Evolutionary conservation across 2,113 vertebrate species (phyloP).

Genomic region (Xenopus laevis): DNA sequence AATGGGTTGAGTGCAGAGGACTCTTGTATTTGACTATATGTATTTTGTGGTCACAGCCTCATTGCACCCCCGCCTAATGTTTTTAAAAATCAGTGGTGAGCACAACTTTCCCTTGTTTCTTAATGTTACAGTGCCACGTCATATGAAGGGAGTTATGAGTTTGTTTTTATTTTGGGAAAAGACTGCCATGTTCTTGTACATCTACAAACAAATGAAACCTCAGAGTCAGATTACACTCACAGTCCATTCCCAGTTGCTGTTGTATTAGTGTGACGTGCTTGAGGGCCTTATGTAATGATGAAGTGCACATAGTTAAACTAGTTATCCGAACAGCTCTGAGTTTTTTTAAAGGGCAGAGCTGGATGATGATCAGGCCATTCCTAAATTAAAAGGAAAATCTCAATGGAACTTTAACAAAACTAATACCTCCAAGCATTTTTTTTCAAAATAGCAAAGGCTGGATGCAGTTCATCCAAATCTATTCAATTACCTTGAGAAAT

Average conservation of each 20-base stretch:
- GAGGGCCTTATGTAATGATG: conserved; percentile 26
- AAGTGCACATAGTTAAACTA: conserved; percentile 27
- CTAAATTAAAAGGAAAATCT: background rate
- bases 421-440: background rate
- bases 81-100: no score
- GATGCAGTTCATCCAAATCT: conserved; percentile 24
- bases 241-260: background rate
- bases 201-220: background rate
- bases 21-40: no score
- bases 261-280: conserved; percentile 8
- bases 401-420: background rate
- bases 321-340: conserved; percentile 15
- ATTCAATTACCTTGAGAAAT: conserved; percentile 25
- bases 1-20: no score
- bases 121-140: no score
- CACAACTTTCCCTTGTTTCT: no score
- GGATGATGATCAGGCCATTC: background rate
- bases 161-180: no score
- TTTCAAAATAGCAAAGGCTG: background rate
- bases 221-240: background rate
- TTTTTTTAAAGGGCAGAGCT: conserved; percentile 11
- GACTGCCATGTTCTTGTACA: background rate
- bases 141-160: no score
- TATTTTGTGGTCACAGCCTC: no score
- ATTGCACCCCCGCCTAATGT: no score